Percentiles rank a stretch among this genome's conserved stretches.
phyloP scores from a whole-genome alignment of 2,797 vertebrate genomes.

The Argentina silus region DNA sequence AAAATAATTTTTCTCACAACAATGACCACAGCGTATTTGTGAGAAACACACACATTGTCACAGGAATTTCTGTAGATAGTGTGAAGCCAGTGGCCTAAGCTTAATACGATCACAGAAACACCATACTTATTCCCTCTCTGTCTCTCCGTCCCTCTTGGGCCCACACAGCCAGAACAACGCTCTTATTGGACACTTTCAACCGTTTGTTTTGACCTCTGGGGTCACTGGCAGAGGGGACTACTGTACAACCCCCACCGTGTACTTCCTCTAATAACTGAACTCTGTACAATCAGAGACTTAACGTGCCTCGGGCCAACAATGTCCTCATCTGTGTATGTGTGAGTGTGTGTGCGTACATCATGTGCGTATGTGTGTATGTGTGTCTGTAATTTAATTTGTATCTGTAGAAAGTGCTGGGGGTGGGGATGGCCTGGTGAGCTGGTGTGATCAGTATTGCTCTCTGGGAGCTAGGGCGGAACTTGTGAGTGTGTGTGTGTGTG shows the following conservation, averaged over 20 bases:
- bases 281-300: not conserved
- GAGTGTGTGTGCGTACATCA: not conserved
- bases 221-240: not conserved
- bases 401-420: slow-evolving; percentile 17
- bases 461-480: slow-evolving; percentile 38
- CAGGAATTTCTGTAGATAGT: not conserved
- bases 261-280: not conserved
- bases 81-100: too few relatives aligned
- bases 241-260: not conserved
- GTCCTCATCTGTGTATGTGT: not conserved
- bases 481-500: slow-evolving; percentile 16
- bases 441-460: slow-evolving; percentile 65
- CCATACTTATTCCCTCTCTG: not conserved
- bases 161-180: not conserved
- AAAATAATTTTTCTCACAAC: not conserved
- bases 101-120: not conserved
- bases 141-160: not conserved
- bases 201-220: not conserved
- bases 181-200: not conserved
- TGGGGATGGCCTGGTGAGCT: slow-evolving; percentile 24
- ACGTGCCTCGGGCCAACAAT: not conserved
- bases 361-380: not conserved
- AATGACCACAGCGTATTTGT: not conserved
- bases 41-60: slow-evolving; percentile 5
- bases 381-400: slow-evolving; percentile 24